Evolutionary conservation across 1,140 invertebrate genomes (phyloP).

Genomic region (Penaeus vannamei): DNA sequence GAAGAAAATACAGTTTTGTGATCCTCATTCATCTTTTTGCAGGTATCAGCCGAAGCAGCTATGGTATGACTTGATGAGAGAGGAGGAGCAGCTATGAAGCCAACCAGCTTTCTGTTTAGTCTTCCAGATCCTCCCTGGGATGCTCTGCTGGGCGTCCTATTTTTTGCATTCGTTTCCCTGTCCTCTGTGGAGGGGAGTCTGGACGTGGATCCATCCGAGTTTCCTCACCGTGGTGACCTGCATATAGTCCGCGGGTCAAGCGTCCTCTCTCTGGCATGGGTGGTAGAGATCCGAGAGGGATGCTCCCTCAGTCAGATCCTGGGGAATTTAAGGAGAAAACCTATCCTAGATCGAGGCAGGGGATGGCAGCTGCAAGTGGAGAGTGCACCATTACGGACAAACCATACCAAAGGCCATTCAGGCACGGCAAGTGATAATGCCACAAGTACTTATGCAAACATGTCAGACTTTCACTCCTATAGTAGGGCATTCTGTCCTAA

Average conservation of each 20-base stretch:
- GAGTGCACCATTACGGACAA: not conserved
- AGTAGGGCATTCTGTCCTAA: not conserved
- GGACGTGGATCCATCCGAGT: slow-evolving; percentile 34
- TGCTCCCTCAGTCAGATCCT: slow-evolving; percentile 34
- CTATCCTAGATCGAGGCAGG: not conserved
- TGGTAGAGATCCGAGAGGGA: slow-evolving; percentile 8
- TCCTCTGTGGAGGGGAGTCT: too few species aligned
- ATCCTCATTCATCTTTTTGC: too few species aligned
- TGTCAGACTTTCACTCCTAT: not conserved
- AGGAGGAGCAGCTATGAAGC: too few species aligned
- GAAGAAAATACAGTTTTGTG: too few species aligned
- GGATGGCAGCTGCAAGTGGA: not conserved
- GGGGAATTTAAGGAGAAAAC: not conserved
- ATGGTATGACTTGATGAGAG: too few species aligned
- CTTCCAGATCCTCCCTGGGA: too few species aligned
- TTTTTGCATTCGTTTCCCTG: too few species aligned
- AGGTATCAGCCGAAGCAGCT: too few species aligned
- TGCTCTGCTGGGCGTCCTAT: too few species aligned
- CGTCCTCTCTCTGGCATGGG: slow-evolving; percentile 61
- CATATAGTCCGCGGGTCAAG: slow-evolving; percentile 40
- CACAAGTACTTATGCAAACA: not conserved
- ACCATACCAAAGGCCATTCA: slow-evolving; percentile 6
- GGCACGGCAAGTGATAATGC: not conserved
- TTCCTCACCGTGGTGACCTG: slow-evolving; percentile 50
- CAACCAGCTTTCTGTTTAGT: too few species aligned